These are phyloP conservation scores for Dynastes tityus DNA, from an alignment of 2,888 invertebrate genomes.

Conservation along the genomic window DNA sequence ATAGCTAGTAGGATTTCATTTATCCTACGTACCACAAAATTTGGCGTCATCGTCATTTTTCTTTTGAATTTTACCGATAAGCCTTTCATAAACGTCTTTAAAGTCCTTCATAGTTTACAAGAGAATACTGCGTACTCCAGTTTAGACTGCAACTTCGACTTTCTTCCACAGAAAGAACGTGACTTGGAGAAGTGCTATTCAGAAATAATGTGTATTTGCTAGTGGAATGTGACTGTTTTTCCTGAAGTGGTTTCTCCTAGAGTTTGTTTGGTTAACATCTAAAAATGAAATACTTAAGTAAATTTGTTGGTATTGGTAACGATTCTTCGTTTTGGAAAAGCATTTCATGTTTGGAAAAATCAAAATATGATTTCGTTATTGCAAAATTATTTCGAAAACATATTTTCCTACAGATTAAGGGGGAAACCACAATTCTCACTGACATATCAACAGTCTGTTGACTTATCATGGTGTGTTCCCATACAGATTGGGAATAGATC, in stretches of 20 bases:
- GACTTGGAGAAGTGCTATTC: constrained; percentile 85
- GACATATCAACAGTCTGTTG: constrained; percentile 80
- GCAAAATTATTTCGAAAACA: constrained; percentile 38
- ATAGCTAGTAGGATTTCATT: constrained; percentile 81
- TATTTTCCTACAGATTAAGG: constrained; percentile 85
- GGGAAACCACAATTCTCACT: constrained; percentile 81
- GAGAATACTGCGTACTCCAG: constrained; percentile 75
- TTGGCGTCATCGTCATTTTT: constrained; percentile 71
- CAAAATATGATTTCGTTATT: no score
- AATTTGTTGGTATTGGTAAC: no score
- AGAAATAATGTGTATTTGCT: constrained; percentile 87
- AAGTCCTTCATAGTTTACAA: constrained; percentile 63
- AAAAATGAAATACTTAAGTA: constrained; percentile 48
- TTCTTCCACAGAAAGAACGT: constrained; percentile 74
- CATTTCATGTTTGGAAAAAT: background rate
- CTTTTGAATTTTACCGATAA: constrained; percentile 61
- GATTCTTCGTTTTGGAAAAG: background rate
- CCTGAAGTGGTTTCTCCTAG: constrained; percentile 87
- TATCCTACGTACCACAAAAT: constrained; percentile 79
- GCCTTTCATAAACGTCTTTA: background rate
- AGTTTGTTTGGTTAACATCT: constrained; percentile 79
- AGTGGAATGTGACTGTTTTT: constrained; percentile 84
- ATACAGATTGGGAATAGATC: no score
- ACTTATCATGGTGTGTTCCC: constrained; percentile 71
- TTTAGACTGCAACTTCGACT: constrained; percentile 73